phyloP scores from a whole-genome alignment of 2,113 vertebrate species.

The Lophius piscatorius region DNA sequence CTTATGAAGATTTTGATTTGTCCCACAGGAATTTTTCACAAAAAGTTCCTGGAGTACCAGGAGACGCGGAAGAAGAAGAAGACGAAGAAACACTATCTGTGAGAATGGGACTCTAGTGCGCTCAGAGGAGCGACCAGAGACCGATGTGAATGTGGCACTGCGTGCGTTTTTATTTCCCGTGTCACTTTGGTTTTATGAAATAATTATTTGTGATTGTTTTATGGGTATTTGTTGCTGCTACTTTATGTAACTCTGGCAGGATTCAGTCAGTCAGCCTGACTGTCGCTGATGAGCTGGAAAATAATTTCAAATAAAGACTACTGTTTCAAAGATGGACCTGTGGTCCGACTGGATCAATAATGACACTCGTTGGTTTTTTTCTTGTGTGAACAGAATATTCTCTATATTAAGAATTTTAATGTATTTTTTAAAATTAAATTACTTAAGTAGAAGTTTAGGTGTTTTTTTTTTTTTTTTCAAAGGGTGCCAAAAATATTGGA shows the following conservation, averaged over 20 bases:
- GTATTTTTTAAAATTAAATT: no score
- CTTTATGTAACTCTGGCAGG: conserved; percentile 48
- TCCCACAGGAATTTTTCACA: conserved; percentile 83
- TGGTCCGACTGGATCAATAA: no score
- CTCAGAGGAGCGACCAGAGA: conserved; percentile 15
- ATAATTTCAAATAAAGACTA: conserved; percentile 62
- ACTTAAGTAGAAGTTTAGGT: no score
- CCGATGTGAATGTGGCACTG: conserved; percentile 53
- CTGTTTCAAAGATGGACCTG: conserved; percentile 22
- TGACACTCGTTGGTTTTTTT: no score
- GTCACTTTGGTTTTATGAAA: conserved; percentile 15
- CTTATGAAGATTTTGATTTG: no score
- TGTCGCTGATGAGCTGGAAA: conserved; percentile 27
- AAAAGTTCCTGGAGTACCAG: conserved; percentile 87
- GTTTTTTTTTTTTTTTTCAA: no score
- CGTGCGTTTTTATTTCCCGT: conserved; percentile 34
- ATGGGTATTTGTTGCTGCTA: conserved; percentile 51
- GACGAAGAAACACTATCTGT: conserved; percentile 73
- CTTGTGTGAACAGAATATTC: no score
- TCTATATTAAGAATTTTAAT: no score
- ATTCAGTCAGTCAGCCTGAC: conserved; percentile 13
- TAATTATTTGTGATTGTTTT: conserved; percentile 49
- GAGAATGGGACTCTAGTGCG: neutral
- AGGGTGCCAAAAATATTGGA: no score
- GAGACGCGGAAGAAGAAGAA: conserved; percentile 83